phyloP scores from a whole-genome alignment of 2,113 vertebrate species.

The Carassius gibelio region DNA sequence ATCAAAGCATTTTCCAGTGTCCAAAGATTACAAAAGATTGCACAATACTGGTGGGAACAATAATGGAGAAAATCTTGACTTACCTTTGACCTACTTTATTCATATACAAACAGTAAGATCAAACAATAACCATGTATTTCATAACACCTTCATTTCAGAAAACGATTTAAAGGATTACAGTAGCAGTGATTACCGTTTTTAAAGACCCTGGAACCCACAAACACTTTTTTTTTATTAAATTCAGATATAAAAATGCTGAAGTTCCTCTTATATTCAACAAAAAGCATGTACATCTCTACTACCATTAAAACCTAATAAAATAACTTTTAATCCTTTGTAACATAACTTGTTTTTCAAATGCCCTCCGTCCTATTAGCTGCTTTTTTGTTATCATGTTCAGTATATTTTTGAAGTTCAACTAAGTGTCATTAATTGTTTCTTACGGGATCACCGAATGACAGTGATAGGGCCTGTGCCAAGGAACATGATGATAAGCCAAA shows the following conservation, averaged over 20 bases:
- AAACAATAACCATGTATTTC: not conserved
- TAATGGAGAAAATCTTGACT: not conserved
- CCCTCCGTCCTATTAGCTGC: not conserved
- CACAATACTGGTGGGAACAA: no score
- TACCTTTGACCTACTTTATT: not conserved
- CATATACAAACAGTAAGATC: not conserved
- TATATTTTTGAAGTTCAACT: not conserved
- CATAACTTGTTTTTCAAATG: not conserved
- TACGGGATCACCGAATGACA: not conserved
- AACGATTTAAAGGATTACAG: conserved; percentile 18
- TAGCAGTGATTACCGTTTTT: not conserved
- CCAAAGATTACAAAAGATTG: conserved; percentile 19
- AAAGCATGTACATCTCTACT: not conserved
- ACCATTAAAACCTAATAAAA: not conserved
- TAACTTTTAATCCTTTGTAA: not conserved
- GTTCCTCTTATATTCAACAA: not conserved
- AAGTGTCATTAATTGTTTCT: not conserved
- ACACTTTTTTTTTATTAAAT: not conserved
- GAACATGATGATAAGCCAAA: not conserved
- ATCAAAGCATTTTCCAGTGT: not conserved
- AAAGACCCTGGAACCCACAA: conserved; percentile 3
- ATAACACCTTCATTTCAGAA: not conserved
- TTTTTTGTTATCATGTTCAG: not conserved
- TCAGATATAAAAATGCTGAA: not conserved
- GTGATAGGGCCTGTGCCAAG: not conserved